Conservation (phyloP, 2,113 vertebrate species). For the Orthonyx spaldingii region DNA sequence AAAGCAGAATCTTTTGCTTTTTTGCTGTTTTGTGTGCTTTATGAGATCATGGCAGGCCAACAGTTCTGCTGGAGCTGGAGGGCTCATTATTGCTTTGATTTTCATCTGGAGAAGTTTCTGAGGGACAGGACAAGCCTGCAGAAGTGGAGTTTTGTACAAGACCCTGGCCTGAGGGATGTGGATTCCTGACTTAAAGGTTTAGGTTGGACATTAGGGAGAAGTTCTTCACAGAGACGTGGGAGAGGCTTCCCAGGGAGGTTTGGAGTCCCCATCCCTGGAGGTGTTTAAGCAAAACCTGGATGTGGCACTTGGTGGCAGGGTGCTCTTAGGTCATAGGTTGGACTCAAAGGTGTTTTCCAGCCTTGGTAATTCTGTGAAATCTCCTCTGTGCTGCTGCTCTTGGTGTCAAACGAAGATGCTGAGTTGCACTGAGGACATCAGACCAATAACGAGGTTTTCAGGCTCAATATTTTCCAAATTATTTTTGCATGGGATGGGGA, state of each 20-base stretch:
- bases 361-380: not conserved
- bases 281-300: not conserved
- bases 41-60: not conserved
- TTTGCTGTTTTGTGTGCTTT: not conserved
- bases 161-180: not conserved
- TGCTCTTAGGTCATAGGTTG: rapidly evolving
- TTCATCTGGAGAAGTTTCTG: not conserved
- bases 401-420: not conserved
- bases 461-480: rapidly evolving
- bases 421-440: not conserved
- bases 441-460: not conserved
- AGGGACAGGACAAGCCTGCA: not conserved
- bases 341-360: not conserved
- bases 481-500: not conserved
- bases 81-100: not conserved
- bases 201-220: not conserved
- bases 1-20: not conserved
- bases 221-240: not conserved
- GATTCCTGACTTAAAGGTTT: not conserved
- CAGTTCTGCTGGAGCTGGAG: not conserved
- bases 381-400: not conserved
- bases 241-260: not conserved
- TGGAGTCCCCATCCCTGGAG: not conserved
- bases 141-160: not conserved
- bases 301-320: not conserved